These are phyloP conservation scores for Tetragonula clypearis DNA, from an alignment of 1,140 invertebrate genomes.

Conservation along the genomic window DNA sequence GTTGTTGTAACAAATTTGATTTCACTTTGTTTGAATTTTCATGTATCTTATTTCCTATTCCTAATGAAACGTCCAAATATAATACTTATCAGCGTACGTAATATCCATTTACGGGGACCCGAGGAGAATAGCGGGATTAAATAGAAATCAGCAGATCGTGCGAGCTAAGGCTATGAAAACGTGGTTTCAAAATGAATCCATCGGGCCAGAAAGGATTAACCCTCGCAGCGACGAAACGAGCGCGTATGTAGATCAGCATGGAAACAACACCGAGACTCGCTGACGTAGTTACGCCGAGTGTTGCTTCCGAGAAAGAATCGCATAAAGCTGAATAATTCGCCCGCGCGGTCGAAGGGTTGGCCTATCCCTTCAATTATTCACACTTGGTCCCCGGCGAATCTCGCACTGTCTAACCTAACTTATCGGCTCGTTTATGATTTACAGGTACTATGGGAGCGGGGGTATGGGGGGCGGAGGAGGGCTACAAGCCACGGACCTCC, in stretches of 20 bases:
- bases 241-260: not conserved
- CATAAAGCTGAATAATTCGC: not conserved
- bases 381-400: not conserved
- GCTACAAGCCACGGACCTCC: slow-evolving; percentile 81
- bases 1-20: no score
- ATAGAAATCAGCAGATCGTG: no score
- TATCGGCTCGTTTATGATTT: slow-evolving; percentile 45
- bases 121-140: no score
- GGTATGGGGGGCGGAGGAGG: slow-evolving; percentile 82
- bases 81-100: no score
- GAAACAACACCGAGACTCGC: not conserved
- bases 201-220: no score
- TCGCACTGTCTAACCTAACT: not conserved
- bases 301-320: not conserved
- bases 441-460: slow-evolving; percentile 82
- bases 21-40: no score
- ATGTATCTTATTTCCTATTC: no score
- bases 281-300: not conserved
- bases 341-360: not conserved
- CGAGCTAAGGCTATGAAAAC: no score
- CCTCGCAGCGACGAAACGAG: not conserved
- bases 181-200: no score
- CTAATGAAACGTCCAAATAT: no score
- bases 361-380: slow-evolving; percentile 3
- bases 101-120: no score